Conservation (phyloP, 2,888 invertebrate species). For the Nebria salina region DNA sequence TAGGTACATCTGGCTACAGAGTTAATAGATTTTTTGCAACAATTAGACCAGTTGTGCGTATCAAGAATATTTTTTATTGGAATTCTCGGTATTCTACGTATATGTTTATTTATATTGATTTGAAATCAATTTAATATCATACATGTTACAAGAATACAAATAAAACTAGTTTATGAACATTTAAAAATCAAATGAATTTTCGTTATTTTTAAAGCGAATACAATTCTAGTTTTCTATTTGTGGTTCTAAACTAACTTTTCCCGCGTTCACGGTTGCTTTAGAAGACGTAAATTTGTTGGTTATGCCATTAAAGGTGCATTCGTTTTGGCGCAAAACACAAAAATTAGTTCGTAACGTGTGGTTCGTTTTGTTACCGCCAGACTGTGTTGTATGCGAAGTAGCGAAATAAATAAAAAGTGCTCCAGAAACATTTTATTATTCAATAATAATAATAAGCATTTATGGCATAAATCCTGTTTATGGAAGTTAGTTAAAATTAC, state of each 20-base stretch:
- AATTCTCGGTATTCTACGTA: background rate
- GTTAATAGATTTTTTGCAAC: background rate
- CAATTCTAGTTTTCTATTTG: no score
- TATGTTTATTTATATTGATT: background rate
- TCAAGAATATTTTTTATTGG: background rate
- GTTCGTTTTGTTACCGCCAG: no score
- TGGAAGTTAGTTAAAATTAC: background rate
- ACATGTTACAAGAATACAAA: background rate
- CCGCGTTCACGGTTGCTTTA: no score
- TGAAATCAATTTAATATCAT: background rate
- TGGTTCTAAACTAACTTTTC: no score
- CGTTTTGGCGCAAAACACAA: no score
- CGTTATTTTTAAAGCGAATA: background rate
- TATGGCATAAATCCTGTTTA: background rate
- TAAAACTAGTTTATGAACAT: background rate
- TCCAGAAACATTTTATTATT: background rate
- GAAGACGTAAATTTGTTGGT: no score
- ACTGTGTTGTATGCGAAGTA: no score
- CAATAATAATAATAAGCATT: background rate
- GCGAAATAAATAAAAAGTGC: no score
- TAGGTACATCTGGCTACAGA: background rate
- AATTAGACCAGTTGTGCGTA: background rate
- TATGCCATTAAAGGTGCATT: no score
- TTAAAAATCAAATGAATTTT: background rate
- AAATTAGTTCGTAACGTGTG: no score